Base-by-base conservation (phyloP, 1,140 invertebrate species). In the Drosophila punjabiensis region DNA sequence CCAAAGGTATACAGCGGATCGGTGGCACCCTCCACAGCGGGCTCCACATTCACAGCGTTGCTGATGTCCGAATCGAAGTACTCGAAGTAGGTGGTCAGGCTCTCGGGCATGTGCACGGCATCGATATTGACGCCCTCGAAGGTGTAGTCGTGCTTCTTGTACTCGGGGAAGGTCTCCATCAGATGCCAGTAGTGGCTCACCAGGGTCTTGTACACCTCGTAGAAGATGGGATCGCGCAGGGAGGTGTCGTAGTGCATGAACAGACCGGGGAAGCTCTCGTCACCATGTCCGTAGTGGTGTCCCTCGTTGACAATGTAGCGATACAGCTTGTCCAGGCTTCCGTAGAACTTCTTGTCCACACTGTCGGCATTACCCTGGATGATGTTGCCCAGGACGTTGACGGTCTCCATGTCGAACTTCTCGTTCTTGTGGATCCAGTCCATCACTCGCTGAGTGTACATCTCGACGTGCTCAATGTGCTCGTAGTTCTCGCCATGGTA, bases 71-170 rank as follows among this genome's bases (percentile, higher is more conserved):
- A 75, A 76, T 96, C 95, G 79, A 95, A 95, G 63, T 96, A 94
- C 63, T 97, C 96, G 88, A 96, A 96, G 87, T 95, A 97, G 94
- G 39, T 94, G 32, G 96, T 97, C 33, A 95, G 93, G 3, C 97
- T 92, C 64, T 95, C 95, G 50, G 94, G 94, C 30, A 96, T 94
- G 5, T 95, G 93, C 10, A 96, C 95, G 28, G 94, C 94, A 66
- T 96, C 93, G 50, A 97, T 95, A 5, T 93, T 91, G 20, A 96
- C 95, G 28, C 95, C 95, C n/a, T 95, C 94, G 45, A 95, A 93
- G n/a, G 93, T 82, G 5, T 96, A 92, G 81, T 96, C 95, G 70
- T 94, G 93, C 30, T 93, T 82, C 13, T 90, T 93, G 82, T 94
- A 95, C 16, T 85, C 65, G 30, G 94, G 94, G 32, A 95, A 94